Conservation (phyloP, 2,113 vertebrate species). For the Callospermophilus lateralis region DNA sequence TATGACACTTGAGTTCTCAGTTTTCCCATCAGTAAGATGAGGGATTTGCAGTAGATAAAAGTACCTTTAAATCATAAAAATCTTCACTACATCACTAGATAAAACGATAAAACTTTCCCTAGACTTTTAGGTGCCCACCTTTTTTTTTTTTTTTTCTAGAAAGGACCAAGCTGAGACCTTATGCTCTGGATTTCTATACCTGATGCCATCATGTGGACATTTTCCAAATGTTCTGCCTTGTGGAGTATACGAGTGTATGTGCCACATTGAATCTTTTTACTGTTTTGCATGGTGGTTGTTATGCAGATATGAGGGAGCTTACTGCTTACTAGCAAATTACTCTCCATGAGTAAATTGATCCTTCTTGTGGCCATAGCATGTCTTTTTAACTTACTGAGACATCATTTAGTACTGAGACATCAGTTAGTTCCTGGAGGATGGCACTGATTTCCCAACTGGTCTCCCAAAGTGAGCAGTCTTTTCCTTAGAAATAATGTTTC, state of each 20-base stretch:
- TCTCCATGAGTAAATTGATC: constrained; percentile 31
- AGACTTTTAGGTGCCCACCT: not conserved
- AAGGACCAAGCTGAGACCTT: constrained; percentile 10
- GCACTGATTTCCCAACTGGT: constrained; percentile 32
- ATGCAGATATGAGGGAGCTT: not conserved
- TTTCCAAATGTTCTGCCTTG: not conserved
- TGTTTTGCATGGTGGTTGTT: not conserved
- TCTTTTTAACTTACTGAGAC: constrained; percentile 51
- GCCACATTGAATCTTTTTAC: not conserved
- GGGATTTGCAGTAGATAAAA: not conserved
- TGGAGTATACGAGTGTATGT: not conserved
- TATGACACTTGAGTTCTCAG: not conserved
- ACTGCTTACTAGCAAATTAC: constrained; percentile 37
- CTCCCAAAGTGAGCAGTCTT: constrained; percentile 15
- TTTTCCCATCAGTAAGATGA: not conserved
- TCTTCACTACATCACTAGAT: not conserved
- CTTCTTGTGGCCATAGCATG: not conserved
- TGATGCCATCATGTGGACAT: not conserved
- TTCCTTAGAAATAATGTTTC: constrained; percentile 54
- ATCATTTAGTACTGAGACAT: constrained; percentile 14
- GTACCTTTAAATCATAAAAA: not conserved
- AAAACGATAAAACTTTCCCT: not conserved
- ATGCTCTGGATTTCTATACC: not conserved
- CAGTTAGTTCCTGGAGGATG: constrained; percentile 44
- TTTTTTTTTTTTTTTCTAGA: not conserved